Evolutionary conservation across 2,113 vertebrate genomes (phyloP), one percentile per base, ranked within the genome.

Genomic region (Psophia crepitans): DNA sequence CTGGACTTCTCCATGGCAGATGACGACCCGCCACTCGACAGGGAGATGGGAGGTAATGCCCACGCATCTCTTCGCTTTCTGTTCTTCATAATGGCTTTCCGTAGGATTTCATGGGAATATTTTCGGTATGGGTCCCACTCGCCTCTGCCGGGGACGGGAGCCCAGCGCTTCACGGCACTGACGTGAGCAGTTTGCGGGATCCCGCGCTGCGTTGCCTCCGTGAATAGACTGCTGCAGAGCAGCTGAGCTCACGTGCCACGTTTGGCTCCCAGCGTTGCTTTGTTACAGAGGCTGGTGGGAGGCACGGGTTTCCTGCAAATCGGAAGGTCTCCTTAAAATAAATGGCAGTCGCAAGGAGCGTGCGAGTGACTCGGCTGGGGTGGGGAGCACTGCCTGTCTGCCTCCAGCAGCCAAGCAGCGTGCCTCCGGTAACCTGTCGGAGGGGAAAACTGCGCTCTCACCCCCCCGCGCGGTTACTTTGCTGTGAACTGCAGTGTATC

Each of bases 1-100:
- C 94, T 99, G 96, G 99, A 99, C 96, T 99, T 99, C 92, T 97
- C 98, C 74, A 53, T 95, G 96, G 97, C 97, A 20, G 99, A 99
- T 1, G 99, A 99, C 27, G 99, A 98, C 70, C 99, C 99, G 0
- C 98, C 99, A 0, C 98, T 99, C 4, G 98, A 99, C 90, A 96
- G 98, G 91, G 98, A 99, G 51, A 91, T 98, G 84, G 97, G 97
- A 98, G 99, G 99, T 99, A 98, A 89, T 5, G 9, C 20, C 46
- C 5, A 0, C 1, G 0, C 24, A 6, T 30, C 64, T 58, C 9
- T 53, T 26, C 1, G 2, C 33, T 66, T 44, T 35, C 37, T 27
- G 10, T 0, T 32, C 20, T 9, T 41, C 8, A 1, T 54, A 9
- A 2, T 6, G 57, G 11, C 48, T 89, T 71, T 77, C 2, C 5